These are phyloP conservation scores for Sitophilus oryzae DNA, from an alignment of 1,140 invertebrate species.

Conservation along the genomic window DNA sequence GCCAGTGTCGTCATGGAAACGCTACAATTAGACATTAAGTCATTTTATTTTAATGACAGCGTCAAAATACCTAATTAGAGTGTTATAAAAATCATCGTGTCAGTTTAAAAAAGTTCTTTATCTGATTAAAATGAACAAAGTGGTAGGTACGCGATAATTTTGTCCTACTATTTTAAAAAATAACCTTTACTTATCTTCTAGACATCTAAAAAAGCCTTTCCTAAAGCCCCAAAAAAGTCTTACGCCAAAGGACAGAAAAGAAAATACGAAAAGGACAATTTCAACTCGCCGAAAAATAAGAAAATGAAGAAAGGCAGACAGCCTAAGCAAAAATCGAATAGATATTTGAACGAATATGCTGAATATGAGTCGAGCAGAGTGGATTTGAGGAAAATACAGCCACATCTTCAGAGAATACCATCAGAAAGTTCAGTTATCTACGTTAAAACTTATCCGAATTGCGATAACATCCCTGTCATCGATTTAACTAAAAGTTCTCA, in stretches of 20 bases:
- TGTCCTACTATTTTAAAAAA: too few species aligned
- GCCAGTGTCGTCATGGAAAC: too few species aligned
- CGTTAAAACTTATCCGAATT: constrained; percentile 8
- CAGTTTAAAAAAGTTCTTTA: too few species aligned
- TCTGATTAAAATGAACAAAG: not conserved
- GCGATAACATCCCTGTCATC: constrained; percentile 7
- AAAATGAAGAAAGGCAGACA: constrained; percentile 4
- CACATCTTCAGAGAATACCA: not conserved
- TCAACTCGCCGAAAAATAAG: not conserved
- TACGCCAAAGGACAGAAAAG: constrained; percentile 5
- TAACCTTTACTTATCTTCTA: too few species aligned
- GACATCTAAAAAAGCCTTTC: not conserved
- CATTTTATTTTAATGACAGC: too few species aligned
- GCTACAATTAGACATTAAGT: too few species aligned
- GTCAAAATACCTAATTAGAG: too few species aligned
- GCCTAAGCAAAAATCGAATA: not conserved
- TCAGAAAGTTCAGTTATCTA: constrained; percentile 15
- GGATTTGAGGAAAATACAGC: constrained; percentile 3
- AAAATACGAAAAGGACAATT: constrained; percentile 2
- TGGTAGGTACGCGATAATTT: not conserved
- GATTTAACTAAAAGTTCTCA: constrained; percentile 14
- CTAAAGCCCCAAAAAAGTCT: not conserved
- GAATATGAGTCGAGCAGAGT: constrained; percentile 10
- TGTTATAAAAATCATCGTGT: not conserved
- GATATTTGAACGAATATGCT: constrained; percentile 4